phyloP scores from a whole-genome alignment of 2,797 vertebrate species.

The Gobionotothen gibberifrons region DNA sequence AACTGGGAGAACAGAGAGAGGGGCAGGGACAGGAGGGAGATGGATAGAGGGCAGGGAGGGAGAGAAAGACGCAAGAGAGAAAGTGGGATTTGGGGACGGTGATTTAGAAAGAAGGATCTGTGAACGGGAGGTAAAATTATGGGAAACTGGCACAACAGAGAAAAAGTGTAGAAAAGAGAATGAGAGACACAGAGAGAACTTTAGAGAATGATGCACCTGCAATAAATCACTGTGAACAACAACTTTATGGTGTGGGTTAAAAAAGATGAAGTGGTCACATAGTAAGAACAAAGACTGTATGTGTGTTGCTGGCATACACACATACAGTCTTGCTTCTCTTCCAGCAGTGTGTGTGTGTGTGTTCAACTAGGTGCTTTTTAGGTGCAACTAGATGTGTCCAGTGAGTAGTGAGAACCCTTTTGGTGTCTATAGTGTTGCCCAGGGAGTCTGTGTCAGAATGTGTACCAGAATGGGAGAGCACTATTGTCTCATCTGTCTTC shows the following conservation, averaged over 20 bases:
- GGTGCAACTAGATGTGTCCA: conserved; percentile 25
- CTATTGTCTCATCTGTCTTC: conserved; percentile 22
- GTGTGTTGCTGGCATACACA: too few relatives aligned
- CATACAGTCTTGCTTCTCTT: too few relatives aligned
- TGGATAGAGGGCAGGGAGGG: conserved; percentile 43
- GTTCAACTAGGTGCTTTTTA: background rate
- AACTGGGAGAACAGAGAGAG: conserved; percentile 70
- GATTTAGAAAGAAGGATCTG: conserved; percentile 56
- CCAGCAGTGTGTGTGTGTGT: too few relatives aligned
- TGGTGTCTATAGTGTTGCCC: background rate
- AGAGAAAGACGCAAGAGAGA: conserved; percentile 26
- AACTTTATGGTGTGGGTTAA: conserved; percentile 5
- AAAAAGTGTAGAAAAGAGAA: conserved; percentile 6
- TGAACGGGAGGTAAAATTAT: conserved; percentile 39
- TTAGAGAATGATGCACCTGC: conserved; percentile 25
- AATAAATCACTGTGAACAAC: conserved; percentile 55
- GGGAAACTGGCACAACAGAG: conserved; percentile 19
- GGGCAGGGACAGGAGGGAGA: conserved; percentile 38
- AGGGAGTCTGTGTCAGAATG: background rate
- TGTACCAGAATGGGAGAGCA: background rate
- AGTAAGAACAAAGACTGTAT: background rate
- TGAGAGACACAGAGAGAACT: conserved; percentile 18
- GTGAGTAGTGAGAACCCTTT: background rate
- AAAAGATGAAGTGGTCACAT: background rate
- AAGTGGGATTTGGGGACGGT: conserved; percentile 36